Conservation (phyloP, 2,888 invertebrate species). For the Drosophila imparisetae region DNA sequence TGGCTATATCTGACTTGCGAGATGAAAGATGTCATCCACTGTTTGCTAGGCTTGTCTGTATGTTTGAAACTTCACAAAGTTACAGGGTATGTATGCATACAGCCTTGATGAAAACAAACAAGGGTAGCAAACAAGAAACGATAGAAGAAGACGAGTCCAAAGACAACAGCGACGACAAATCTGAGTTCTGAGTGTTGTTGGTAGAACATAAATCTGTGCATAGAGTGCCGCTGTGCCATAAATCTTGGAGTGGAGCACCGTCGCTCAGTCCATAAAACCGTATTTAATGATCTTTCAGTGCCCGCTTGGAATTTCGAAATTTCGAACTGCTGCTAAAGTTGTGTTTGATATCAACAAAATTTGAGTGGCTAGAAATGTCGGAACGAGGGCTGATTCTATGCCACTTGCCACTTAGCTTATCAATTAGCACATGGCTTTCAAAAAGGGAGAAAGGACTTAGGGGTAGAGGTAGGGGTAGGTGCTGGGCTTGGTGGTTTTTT, state of each 20-base stretch:
- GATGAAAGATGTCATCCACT: not conserved
- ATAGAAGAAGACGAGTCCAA: conserved; percentile 1
- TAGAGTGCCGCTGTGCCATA: conserved; percentile 63
- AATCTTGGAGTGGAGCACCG: conserved; percentile 56
- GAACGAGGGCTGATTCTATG: conserved; percentile 49
- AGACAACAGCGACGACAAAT: conserved; percentile 27
- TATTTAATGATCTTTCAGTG: conserved; percentile 60
- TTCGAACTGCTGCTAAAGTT: conserved; percentile 5
- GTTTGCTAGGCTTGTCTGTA: not conserved
- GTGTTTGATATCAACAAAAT: conserved; percentile 9
- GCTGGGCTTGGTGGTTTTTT: not conserved
- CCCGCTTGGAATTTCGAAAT: conserved; percentile 38
- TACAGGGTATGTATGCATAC: conserved; percentile 4
- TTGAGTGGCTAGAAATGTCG: conserved; percentile 21
- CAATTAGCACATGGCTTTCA: conserved; percentile 59
- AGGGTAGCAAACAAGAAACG: conserved; percentile 11
- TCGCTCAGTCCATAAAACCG: conserved; percentile 67
- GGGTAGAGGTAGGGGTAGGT: not conserved
- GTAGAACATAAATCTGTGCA: conserved; percentile 68
- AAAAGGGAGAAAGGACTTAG: not conserved
- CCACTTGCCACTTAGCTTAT: conserved; percentile 80
- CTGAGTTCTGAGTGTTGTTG: conserved; percentile 25
- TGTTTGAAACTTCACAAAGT: not conserved
- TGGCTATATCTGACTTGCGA: not conserved
- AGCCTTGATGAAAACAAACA: conserved; percentile 25